Percentiles rank a stretch among this genome's conserved stretches.
Conservation (phyloP, 1,140 invertebrate genomes). For the honey bee (Apis mellifera) region Amel_HAv3.1 CM009932.2:12417501-12418000, state of each 20-base stretch:
- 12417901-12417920: slow-evolving; percentile 14
- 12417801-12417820: neutral
- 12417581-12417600: too few relatives aligned
- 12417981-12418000: slow-evolving; percentile 65
- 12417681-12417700: slow-evolving; percentile 5
- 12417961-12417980: slow-evolving; percentile 62
- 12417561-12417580: neutral
- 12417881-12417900: neutral
- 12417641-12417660: neutral
- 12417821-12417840: too few relatives aligned
- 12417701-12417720: slow-evolving; percentile 2
- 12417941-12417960: slow-evolving; percentile 56
- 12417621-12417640: neutral
- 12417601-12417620: neutral
- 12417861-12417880: too few relatives aligned
- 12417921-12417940: slow-evolving; percentile 33
- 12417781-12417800: neutral
- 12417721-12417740: slow-evolving; percentile 4
- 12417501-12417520: slow-evolving; percentile 1
- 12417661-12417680: slow-evolving; percentile 18
- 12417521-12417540: neutral
- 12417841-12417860: too few relatives aligned
- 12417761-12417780: neutral
- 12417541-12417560: too few relatives aligned
- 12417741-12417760: neutral